A percentile compares a stretch with the other conserved stretches of the same genome.
Evolutionary conservation across 2,888 invertebrate genomes (phyloP).

Genomic region (Apamea crenata): DNA sequence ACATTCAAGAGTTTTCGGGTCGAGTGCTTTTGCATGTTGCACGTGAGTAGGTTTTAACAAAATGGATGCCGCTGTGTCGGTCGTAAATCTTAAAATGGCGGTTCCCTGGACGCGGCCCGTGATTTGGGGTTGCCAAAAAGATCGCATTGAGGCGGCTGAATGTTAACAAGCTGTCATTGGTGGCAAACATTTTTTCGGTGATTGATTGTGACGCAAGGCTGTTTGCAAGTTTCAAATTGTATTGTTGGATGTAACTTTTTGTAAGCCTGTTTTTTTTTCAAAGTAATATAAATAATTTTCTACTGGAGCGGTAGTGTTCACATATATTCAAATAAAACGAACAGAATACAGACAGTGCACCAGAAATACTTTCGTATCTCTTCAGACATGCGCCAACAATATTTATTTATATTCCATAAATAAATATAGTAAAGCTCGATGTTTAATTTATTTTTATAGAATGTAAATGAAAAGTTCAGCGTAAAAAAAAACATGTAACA

Average conservation of each 20-base stretch:
- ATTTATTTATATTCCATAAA: neutral
- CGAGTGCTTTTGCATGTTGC: conserved; percentile 74
- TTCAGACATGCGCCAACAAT: neutral
- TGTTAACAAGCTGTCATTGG: conserved; percentile 66
- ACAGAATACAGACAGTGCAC: neutral
- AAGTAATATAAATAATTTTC: neutral
- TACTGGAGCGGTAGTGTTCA: neutral
- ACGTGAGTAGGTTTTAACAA: conserved; percentile 62
- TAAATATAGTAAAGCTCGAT: too few relatives aligned
- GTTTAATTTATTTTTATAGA: neutral
- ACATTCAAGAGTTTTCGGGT: conserved; percentile 79
- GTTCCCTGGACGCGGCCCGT: conserved; percentile 76
- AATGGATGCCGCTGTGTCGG: conserved; percentile 68
- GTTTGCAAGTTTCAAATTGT: conserved; percentile 8
- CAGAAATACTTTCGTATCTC: neutral
- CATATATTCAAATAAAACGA: neutral
- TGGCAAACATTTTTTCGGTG: conserved; percentile 66
- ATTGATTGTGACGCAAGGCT: conserved; percentile 48
- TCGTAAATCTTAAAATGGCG: conserved; percentile 84
- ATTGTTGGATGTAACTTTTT: conserved; percentile 4
- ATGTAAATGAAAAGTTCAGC: neutral
- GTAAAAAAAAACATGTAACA: neutral
- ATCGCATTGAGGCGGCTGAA: conserved; percentile 58
- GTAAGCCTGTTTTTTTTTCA: neutral
- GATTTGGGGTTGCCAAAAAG: conserved; percentile 65